phyloP scores from a whole-genome alignment of 2,113 vertebrate species.

The Callithrix jacchus region DNA sequence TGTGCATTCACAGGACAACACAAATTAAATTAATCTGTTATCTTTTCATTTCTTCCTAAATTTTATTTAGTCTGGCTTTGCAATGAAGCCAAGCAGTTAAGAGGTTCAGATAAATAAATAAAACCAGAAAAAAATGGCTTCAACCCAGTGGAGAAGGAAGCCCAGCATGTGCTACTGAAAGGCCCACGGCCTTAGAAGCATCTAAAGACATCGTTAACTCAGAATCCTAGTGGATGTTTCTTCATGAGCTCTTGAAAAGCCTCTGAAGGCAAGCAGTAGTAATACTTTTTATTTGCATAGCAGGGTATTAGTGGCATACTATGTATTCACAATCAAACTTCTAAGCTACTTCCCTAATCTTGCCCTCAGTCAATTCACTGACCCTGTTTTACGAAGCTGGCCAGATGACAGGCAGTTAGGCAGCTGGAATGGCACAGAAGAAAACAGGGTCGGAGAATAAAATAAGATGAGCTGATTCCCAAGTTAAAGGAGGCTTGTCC shows the following conservation, averaged over 20 bases:
- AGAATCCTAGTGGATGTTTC: neutral
- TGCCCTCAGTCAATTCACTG: neutral
- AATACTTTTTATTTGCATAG: neutral
- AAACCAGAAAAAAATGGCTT: conserved; percentile 3
- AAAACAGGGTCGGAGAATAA: neutral
- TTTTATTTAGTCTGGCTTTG: conserved; percentile 40
- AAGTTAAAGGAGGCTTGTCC: neutral
- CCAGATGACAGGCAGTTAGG: conserved; percentile 18
- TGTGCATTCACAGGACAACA: neutral
- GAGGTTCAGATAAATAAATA: conserved; percentile 63
- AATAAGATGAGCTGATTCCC: conserved; percentile 9
- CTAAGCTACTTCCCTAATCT: neutral
- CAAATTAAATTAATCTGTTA: neutral
- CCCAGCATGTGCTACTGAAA: neutral
- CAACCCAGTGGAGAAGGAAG: neutral
- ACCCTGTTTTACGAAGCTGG: neutral
- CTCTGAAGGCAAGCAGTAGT: neutral
- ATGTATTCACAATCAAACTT: neutral
- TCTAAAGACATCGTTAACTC: neutral
- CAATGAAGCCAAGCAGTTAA: conserved; percentile 66
- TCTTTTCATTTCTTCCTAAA: conserved; percentile 43
- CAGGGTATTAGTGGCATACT: neutral
- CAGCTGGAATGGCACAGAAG: neutral
- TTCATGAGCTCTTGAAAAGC: neutral
- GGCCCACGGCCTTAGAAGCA: neutral